Base-by-base conservation (phyloP, 2,888 invertebrate species). In the Acheta domesticus region DNA sequence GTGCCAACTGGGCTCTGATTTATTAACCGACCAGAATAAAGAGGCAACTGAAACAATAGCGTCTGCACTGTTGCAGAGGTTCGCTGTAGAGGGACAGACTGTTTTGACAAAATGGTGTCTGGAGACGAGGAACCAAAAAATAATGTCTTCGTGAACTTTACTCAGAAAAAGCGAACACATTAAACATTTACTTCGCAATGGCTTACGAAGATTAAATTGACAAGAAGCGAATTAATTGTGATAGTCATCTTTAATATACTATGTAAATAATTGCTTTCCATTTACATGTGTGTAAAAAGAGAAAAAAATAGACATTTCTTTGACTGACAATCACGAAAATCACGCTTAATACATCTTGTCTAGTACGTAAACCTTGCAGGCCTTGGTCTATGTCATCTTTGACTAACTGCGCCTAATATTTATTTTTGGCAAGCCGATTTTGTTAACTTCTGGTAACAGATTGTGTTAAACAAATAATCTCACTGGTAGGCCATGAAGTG, bases 1-100 rank as follows among this genome's bases (percentile, higher is more conserved):
- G 75, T 75, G n/a, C 75, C 3, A n/a, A 23, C 3, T 21, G 23
- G 5, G 75, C 21, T 1, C 12, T 1, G 14, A 75, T 0, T 21
- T 21, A 23, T 20, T 21, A 12, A 75, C 75, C n/a, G n/a, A 75
- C 21, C 75, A 75, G 23, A 75, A 21, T 75, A 75, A 75, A 75
- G 23, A 75, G 12, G 16, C 23, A 20, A 20, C 23, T 21, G 21
- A 75, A 75, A 75, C 23, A 21, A 1, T 5, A 75, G 75, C 75
- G 14, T 75, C 8, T 19, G 48, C 5, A 11, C 75, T 16, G 20
- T 75, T 75, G 21, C 75, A 20, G 75, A 1, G 75, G 4, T 75
- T 75, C 23, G 14, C n/a, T 75, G 4, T 75, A 23, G 75, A 21
- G 21, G 75, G 23, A 21, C 1, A 75, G 75, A 12, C 4, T 23